Conservation (phyloP, 2,797 vertebrate species). For the Falco naumanni region DNA sequence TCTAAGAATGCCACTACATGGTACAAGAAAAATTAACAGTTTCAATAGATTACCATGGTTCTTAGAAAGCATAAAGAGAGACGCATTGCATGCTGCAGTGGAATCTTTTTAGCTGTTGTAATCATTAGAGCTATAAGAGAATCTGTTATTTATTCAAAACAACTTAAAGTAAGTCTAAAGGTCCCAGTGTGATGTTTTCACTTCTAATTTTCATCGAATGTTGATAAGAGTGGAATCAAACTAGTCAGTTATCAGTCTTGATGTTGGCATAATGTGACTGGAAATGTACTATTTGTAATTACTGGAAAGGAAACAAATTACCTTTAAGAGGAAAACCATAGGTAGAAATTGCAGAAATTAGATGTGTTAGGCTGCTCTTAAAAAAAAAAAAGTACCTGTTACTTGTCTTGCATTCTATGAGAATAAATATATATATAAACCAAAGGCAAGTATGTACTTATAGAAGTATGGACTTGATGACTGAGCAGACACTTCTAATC, state of each 20-base stretch:
- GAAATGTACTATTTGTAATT: conserved; percentile 81
- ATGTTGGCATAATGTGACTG: conserved; percentile 70
- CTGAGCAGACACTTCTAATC: background rate
- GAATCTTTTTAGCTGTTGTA: conserved; percentile 45
- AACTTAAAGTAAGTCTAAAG: conserved; percentile 73
- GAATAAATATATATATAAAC: background rate
- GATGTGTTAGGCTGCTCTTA: conserved; percentile 70
- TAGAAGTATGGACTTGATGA: background rate
- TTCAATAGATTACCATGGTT: background rate
- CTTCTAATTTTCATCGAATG: conserved; percentile 78
- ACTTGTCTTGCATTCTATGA: conserved; percentile 5
- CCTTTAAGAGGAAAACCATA: conserved; percentile 82
- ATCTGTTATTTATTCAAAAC: conserved; percentile 77
- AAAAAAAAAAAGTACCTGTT: conserved; percentile 25
- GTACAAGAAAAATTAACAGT: conserved; percentile 5
- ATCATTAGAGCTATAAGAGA: conserved; percentile 69
- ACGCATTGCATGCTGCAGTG: background rate
- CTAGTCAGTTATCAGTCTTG: conserved; percentile 76
- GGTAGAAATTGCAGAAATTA: conserved; percentile 82
- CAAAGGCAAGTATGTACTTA: background rate
- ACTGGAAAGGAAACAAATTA: conserved; percentile 83
- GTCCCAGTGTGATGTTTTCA: conserved; percentile 75
- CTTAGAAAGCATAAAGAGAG: conserved; percentile 15
- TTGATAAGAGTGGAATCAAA: conserved; percentile 78
- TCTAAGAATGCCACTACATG: background rate